Evolutionary conservation across 2,888 invertebrate genomes (phyloP).

Genomic region (Drosophila mayaguana): DNA sequence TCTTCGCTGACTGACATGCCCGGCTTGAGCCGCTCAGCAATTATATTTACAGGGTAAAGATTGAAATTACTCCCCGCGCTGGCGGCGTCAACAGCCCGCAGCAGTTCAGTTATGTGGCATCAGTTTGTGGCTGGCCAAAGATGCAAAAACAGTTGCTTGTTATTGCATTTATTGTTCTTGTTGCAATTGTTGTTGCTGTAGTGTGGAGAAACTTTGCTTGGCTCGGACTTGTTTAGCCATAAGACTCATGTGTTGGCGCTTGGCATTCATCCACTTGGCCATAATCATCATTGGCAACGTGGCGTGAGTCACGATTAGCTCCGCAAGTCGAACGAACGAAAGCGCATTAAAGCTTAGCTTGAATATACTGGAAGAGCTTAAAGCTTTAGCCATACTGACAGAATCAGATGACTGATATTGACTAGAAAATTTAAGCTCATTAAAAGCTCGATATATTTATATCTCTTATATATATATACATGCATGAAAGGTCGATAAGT

Average conservation of each 20-base stretch:
- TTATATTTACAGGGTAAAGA: conserved; percentile 11
- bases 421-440: background rate
- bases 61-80: conserved; percentile 42
- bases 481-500: no score
- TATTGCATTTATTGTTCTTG: conserved; percentile 29
- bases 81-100: conserved; percentile 38
- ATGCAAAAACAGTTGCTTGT: conserved; percentile 56
- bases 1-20: background rate
- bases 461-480: background rate
- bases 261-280: conserved; percentile 28
- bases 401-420: background rate
- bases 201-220: conserved; percentile 34
- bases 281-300: conserved; percentile 23
- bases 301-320: conserved; percentile 33
- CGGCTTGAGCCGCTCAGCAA: background rate
- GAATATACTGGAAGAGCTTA: background rate
- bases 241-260: conserved; percentile 53
- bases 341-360: conserved; percentile 3
- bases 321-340: background rate
- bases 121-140: conserved; percentile 34
- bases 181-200: conserved; percentile 17
- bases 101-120: conserved; percentile 23
- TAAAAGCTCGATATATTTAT: background rate
- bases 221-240: conserved; percentile 42
- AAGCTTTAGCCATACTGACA: background rate